A percentile compares a stretch with the other conserved stretches of the same genome.
phyloP scores from a whole-genome alignment of 64 coral and sea anemone species.

The Pocillopora damicornis region DNA sequence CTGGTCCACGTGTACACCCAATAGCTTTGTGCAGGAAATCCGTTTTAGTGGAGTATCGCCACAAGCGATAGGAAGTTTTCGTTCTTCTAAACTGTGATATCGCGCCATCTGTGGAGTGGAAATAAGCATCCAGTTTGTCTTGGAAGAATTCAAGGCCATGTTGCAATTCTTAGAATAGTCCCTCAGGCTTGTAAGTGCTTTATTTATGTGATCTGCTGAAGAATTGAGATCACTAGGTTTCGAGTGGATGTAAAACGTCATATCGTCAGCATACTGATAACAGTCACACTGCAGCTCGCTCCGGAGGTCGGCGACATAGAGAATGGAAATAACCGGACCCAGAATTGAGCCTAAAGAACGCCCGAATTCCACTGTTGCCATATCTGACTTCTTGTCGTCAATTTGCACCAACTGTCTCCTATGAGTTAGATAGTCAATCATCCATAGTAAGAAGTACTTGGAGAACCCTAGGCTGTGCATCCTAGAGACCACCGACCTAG shows the following conservation, averaged over 20 bases:
- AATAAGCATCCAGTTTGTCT: constrained; percentile 53
- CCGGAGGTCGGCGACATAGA: constrained; percentile 24
- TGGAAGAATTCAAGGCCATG: constrained; percentile 39
- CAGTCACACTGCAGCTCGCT: constrained; percentile 6
- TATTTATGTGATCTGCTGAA: background rate
- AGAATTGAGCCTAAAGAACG: constrained; percentile 26
- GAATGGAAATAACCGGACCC: background rate
- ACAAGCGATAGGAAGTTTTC: constrained; percentile 22
- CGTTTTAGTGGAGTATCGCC: constrained; percentile 17
- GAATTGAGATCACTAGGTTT: background rate
- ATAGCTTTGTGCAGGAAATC: constrained; percentile 43
- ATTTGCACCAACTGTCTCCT: constrained; percentile 13
- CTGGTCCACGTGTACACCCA: constrained; percentile 41
- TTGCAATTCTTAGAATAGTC: constrained; percentile 44
- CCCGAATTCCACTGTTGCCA: constrained; percentile 33
- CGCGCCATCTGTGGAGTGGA: constrained; percentile 27
- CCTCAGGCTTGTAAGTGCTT: background rate
- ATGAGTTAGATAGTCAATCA: constrained; percentile 39
- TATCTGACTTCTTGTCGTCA: constrained; percentile 31
- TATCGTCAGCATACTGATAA: constrained; percentile 29
- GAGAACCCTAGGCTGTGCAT: constrained; percentile 42
- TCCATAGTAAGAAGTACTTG: constrained; percentile 21
- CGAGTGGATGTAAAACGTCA: background rate
- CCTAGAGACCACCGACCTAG: background rate
- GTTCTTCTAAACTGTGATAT: constrained; percentile 22